Evolutionary conservation across 2,888 invertebrate species (phyloP), one percentile per base, ranked within the genome.

Genomic region (Synergus laeviventris): DNA sequence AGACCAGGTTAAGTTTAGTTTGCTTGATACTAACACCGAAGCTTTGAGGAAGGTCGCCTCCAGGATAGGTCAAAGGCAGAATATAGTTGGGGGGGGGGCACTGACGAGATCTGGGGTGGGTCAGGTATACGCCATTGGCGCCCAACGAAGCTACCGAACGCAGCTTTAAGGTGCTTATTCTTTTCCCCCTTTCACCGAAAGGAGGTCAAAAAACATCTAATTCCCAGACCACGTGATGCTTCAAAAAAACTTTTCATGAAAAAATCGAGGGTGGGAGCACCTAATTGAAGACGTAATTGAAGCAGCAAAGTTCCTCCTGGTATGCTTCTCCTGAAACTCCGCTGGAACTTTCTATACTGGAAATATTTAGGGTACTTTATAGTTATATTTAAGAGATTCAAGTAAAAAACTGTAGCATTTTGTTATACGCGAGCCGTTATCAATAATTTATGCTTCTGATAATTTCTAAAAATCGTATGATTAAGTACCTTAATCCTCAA

Each of bases 1-100:
- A 77, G 82, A 78, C 79, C 81, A 81, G 84, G 83, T 84, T 84
- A 82, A 86, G 84, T 85, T 86, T 81, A 82, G 84, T 84, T 86
- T 84, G 84, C 82, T 84, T 82, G 86, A 83, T 84, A 84, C 84
- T 76, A 80, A 77, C 77, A 79, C 76, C 70, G 54, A 76, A 42
- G 81, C 82, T 76, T 77, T 74, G 74, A 73, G 78, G 75, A 81
- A 81, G 79, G 78, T 81, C 81, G 76, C 42, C 78, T 18, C 21
- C 60, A 56, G 54, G 73, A 62, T 59, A 66, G 45, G 66, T 66
- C 45, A 66, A 66, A 42, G 45, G 42, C 45, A 66, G n/a, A 74
- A 42, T 60, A 38, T 73, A 45, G 62, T 56, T 56, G 74, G 56
- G 74, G 60, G 38, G 14, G 54, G 70, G 74, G 38, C 54, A 60